phyloP scores from a whole-genome alignment of 2,113 vertebrate genomes.

The Leuciscus idus region DNA sequence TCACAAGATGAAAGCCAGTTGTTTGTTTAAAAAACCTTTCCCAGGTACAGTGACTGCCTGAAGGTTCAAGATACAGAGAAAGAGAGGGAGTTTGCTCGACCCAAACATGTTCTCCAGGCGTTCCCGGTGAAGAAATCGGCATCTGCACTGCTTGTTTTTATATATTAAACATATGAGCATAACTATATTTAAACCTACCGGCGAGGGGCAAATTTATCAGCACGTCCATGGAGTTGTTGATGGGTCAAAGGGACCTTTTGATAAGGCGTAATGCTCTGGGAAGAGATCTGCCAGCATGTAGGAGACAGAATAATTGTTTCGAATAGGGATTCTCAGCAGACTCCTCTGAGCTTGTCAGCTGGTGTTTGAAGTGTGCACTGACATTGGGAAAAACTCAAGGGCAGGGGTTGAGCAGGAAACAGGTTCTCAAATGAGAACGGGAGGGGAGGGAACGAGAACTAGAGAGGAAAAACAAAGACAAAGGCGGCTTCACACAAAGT shows the following conservation, averaged over 20 bases:
- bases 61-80: background rate
- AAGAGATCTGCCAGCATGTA: constrained; percentile 63
- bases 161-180: constrained; percentile 21
- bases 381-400: constrained; percentile 74
- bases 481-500: constrained; percentile 63
- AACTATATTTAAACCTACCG: background rate
- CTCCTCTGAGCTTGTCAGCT: constrained; percentile 67
- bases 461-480: constrained; percentile 48
- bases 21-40: constrained; percentile 42
- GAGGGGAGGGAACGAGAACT: constrained; percentile 34
- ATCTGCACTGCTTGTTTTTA: background rate
- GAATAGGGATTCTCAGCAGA: constrained; percentile 70
- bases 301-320: constrained; percentile 70
- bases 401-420: constrained; percentile 58
- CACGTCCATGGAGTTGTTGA: background rate
- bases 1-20: constrained; percentile 30
- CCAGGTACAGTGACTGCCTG: constrained; percentile 10
- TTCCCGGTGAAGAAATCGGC: background rate
- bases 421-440: constrained; percentile 62
- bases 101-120: background rate
- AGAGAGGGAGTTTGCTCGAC: background rate
- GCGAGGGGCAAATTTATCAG: background rate
- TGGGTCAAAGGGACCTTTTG: constrained; percentile 55
- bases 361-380: constrained; percentile 72
- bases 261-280: constrained; percentile 61